Conservation (phyloP, 2,888 invertebrate species). For the Linhomoeus sp. region DNA sequence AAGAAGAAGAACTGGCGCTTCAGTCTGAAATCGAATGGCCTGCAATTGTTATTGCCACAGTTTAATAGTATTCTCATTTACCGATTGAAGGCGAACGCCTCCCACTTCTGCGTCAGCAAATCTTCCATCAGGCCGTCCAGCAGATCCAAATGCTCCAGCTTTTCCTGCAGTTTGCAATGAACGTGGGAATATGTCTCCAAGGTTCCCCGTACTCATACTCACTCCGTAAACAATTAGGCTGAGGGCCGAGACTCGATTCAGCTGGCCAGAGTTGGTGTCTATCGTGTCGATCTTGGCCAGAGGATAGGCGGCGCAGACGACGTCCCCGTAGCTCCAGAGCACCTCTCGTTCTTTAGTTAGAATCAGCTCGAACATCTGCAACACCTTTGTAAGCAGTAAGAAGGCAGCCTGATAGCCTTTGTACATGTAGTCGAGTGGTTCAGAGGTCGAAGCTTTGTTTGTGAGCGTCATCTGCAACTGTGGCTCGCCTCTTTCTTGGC, state of each 20-base stretch:
- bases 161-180: slow-evolving; percentile 51
- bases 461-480: background rate
- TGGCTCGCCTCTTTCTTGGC: slow-evolving; percentile 38
- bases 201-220: too few relatives aligned
- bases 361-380: slow-evolving; percentile 75
- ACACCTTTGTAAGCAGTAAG: background rate
- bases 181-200: too few relatives aligned
- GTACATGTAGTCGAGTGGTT: too few relatives aligned
- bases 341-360: slow-evolving; percentile 84
- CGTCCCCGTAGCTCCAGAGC: slow-evolving; percentile 81
- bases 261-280: slow-evolving; percentile 64
- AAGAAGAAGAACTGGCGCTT: slow-evolving; percentile 56
- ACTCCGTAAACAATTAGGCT: slow-evolving; percentile 92
- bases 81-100: slow-evolving; percentile 71
- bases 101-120: slow-evolving; percentile 88
- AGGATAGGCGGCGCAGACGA: slow-evolving; percentile 91
- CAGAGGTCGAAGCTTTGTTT: too few relatives aligned
- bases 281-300: slow-evolving; percentile 85
- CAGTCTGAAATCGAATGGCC: slow-evolving; percentile 14
- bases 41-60: too few relatives aligned
- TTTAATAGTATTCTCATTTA: too few relatives aligned
- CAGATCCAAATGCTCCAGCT: slow-evolving; percentile 76
- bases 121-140: slow-evolving; percentile 84
- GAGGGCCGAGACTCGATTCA: slow-evolving; percentile 81
- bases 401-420: background rate